Percentiles rank a stretch among this genome's conserved stretches.
phyloP scores from a whole-genome alignment of 2,797 vertebrate genomes.

The Brachyalestes nurse region DNA sequence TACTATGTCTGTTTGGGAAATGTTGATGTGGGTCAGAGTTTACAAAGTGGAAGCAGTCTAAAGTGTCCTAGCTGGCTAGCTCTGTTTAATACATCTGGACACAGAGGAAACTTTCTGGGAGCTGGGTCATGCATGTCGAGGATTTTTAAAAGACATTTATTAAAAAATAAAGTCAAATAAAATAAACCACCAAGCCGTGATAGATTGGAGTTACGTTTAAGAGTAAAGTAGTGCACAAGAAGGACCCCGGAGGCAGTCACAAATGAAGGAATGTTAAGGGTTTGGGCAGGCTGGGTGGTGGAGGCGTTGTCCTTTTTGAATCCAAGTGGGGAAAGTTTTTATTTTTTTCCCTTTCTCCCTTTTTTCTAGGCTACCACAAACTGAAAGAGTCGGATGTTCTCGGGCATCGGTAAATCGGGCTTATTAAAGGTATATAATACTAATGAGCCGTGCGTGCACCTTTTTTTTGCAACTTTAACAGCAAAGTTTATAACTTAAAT shows the following conservation, averaged over 20 bases:
- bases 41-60: not conserved
- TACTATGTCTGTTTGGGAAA: not conserved
- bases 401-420: constrained; percentile 38
- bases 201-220: not conserved
- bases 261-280: constrained; percentile 14
- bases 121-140: not conserved
- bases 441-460: not conserved
- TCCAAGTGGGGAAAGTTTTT: constrained; percentile 21
- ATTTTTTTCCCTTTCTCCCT: not conserved
- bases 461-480: not conserved
- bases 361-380: constrained; percentile 7
- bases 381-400: constrained; percentile 3
- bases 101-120: constrained; percentile 29
- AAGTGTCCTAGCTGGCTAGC: constrained; percentile 24
- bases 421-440: constrained; percentile 46
- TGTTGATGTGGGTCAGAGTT: not conserved
- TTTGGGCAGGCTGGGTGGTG: constrained; percentile 5
- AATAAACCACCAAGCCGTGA: not conserved
- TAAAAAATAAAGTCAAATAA: not conserved
- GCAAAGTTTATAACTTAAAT: not conserved
- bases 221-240: not conserved
- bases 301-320: constrained; percentile 31
- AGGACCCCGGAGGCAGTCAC: not conserved
- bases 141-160: no score
- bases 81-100: not conserved